Base-by-base conservation (phyloP, 2,113 vertebrate genomes). In the Lycocorax pyrrhopterus region DNA sequence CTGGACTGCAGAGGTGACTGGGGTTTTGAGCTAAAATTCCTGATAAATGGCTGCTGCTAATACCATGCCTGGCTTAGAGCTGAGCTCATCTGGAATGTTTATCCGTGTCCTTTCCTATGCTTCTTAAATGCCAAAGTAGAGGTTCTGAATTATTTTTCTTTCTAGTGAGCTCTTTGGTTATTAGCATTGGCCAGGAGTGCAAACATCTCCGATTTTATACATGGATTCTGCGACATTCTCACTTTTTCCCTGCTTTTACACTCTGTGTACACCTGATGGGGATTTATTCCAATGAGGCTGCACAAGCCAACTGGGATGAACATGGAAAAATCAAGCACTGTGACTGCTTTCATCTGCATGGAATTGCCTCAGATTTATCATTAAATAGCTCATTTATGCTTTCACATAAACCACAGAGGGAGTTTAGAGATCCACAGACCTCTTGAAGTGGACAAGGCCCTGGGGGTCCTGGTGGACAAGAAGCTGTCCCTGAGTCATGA, bases 231-330 rank as follows among this genome's bases (percentile, higher is more conserved):
- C 29, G 30, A 23, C 20, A 20, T 39, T 75, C 23, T 74, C 53
- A 16, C 17, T 44, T 80, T 71, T 89, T 3, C 46, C 58, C 80
- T 83, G 17, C 23, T 47, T 89, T 90, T 79, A 51, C 32, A 44
- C 32, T 46, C 56, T 55, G 8, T n/a, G 39, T 75, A 69, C 53
- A 87, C 68, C 73, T 84, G 64, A 68, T 55, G 55, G 72, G 35
- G 46, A 90, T 95, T 94, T 96, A 91, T 86, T 91, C 72, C 82
- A 77, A 16, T 58, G 37, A 73, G 63, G 47, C 62, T 85, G 74
- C 59, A 58, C 44, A 74, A 80, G 68, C 71, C 77, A 88, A 5
- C 14, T 72, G 63, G 77, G 56, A 83, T 33, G 66, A 93, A 71
- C 56, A 46, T 12, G 27, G 73, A 56, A 82, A 79, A 92, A 67